A percentile compares a stretch with the other conserved stretches of the same genome.
These are phyloP conservation scores for Eurytoma californica DNA, from an alignment of 2,888 invertebrate species.

Conservation along the genomic window DNA sequence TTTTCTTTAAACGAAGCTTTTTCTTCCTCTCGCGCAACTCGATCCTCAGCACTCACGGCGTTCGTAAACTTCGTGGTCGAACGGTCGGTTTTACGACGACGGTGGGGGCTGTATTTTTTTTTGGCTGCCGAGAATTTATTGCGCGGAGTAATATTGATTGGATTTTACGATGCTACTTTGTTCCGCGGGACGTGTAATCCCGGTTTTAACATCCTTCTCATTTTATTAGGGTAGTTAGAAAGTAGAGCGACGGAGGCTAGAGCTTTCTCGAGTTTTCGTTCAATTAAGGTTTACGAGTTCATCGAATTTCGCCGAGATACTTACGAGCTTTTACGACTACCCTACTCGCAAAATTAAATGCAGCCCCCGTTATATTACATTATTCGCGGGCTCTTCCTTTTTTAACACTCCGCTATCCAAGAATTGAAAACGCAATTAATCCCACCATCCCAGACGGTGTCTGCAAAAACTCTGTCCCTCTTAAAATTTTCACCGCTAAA, in stretches of 20 bases:
- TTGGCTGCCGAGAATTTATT: neutral
- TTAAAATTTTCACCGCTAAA: too few relatives aligned
- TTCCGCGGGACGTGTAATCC: neutral
- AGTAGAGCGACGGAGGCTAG: constrained; percentile 11
- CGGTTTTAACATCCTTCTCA: neutral
- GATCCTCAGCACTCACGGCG: neutral
- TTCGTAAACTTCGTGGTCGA: neutral
- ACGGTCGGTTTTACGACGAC: neutral
- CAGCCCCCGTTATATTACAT: neutral
- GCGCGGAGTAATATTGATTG: constrained; percentile 12
- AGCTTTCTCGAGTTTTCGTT: constrained; percentile 32
- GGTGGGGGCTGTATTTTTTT: neutral
- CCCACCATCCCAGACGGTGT: too few relatives aligned
- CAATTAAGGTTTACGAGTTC: constrained; percentile 49
- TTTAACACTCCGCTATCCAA: neutral
- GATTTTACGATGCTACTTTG: constrained; percentile 10
- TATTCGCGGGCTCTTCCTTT: neutral
- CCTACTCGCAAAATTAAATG: constrained; percentile 17
- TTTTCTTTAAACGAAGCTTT: neutral
- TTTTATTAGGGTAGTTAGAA: constrained; percentile 20
- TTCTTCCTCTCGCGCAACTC: neutral
- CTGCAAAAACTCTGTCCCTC: too few relatives aligned
- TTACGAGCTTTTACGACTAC: constrained; percentile 28
- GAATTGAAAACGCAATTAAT: neutral
- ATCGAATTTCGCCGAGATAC: constrained; percentile 41